Percentiles rank a stretch among this genome's conserved stretches.
Evolutionary conservation across 2,797 vertebrate species (phyloP).

Genomic region (Tiaroga cobitis): DNA sequence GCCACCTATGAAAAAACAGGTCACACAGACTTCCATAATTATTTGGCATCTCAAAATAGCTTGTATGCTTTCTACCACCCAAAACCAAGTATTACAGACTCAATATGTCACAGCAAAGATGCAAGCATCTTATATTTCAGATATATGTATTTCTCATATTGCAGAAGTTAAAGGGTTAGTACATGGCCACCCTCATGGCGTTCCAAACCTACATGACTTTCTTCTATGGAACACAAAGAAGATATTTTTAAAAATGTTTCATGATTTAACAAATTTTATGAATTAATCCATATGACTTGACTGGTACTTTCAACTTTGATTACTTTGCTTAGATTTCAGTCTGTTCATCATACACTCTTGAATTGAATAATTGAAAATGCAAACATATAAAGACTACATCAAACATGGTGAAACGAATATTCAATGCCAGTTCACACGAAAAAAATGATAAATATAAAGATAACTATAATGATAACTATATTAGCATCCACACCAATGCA

Average conservation of each 20-base stretch:
- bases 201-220: background rate
- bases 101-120: constrained; percentile 1
- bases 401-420: background rate
- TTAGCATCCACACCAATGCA: background rate
- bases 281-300: background rate
- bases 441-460: background rate
- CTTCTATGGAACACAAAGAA: background rate
- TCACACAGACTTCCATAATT: constrained; percentile 65
- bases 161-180: background rate
- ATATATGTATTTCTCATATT: background rate
- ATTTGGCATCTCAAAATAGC: constrained; percentile 64
- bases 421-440: background rate
- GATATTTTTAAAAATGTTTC: background rate
- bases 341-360: background rate
- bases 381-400: background rate
- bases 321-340: background rate
- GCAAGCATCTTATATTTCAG: background rate
- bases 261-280: background rate
- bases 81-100: constrained; percentile 37
- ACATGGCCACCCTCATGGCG: background rate
- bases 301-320: background rate
- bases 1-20: constrained; percentile 68
- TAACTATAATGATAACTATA: background rate
- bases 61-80: constrained; percentile 2
- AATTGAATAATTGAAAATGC: background rate